Evolutionary conservation across 2,797 vertebrate genomes (phyloP), one percentile per base, ranked within the genome.

Genomic region (Anisognathus igniventris): DNA sequence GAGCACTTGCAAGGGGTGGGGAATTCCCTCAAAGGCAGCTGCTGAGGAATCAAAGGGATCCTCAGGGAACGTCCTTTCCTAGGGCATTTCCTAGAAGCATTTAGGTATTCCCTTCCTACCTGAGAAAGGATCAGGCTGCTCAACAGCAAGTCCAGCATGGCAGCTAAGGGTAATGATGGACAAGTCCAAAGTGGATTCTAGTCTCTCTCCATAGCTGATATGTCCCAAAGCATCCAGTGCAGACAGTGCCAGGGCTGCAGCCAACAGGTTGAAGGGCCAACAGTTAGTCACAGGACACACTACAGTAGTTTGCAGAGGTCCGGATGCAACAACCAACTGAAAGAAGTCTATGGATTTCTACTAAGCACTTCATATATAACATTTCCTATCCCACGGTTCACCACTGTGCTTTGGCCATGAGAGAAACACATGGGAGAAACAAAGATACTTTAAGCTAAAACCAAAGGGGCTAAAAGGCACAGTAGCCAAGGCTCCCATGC

Each of bases 1-100:
- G 54, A 47, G 81, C 25, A 31, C 58, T 73, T 48, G 53, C 28
- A 68, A 60, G 47, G 75, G 40, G 25, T 27, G 72, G 91, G 75
- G 61, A 91, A 76, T 70, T 88, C 92, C 92, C 92, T 95, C 85
- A 50, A 58, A 85, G 65, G 58, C 87, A 86, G 82, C 88, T 62
- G 91, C 68, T 77, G 75, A 89, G 61, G 57, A 83, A 85, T 70
- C 75, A 57, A 68, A 93, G 70, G 66, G 54, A 17, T 57, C 54
- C 54, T 57, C n/a, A 35, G n/a, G 10, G n/a, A 57, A 57, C 33
- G 54, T 16, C n/a, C 15, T 57, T 35, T 57, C 10, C 22, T 23
- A 23, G 68, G 73, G 35, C 0, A 2, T 62, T 86, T 94, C 89
- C 90, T 94, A 91, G 87, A 95, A 83, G 54, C 3, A 7, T 39